Conservation (phyloP, 2,113 vertebrate species). For the Lampris incognitus region DNA sequence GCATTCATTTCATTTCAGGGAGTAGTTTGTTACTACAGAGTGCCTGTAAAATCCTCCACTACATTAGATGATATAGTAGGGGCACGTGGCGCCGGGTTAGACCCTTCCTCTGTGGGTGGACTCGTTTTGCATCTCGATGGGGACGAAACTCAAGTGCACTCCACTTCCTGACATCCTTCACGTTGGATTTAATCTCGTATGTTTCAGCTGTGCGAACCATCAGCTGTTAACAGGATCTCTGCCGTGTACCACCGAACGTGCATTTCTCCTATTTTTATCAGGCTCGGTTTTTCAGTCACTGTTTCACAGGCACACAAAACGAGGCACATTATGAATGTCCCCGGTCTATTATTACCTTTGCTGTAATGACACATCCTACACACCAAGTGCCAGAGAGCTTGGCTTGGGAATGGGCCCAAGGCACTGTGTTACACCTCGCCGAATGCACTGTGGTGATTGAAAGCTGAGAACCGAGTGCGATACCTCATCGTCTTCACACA, state of each 20-base stretch:
- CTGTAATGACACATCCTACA: constrained; percentile 76
- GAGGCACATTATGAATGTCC: constrained; percentile 71
- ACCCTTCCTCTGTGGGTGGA: constrained; percentile 26
- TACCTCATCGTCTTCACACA: background rate
- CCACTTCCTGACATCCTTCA: constrained; percentile 38
- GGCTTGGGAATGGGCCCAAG: constrained; percentile 60
- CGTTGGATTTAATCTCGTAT: constrained; percentile 47
- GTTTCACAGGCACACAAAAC: constrained; percentile 63
- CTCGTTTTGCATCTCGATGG: constrained; percentile 48
- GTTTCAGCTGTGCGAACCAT: constrained; percentile 64
- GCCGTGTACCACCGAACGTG: constrained; percentile 64
- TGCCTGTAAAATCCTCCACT: constrained; percentile 57
- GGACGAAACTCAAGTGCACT: constrained; percentile 48
- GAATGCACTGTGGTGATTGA: constrained; percentile 60
- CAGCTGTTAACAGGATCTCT: constrained; percentile 60
- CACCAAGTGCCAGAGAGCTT: constrained; percentile 64
- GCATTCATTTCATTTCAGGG: constrained; percentile 72
- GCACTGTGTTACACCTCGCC: constrained; percentile 59
- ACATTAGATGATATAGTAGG: constrained; percentile 52
- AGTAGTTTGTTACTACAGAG: constrained; percentile 62
- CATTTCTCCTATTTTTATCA: constrained; percentile 18
- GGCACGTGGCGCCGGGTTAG: constrained; percentile 12
- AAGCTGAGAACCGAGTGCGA: constrained; percentile 55
- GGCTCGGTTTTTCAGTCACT: constrained; percentile 49
- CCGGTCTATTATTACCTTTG: constrained; percentile 74